Evolutionary conservation across 2,113 vertebrate species (phyloP).

Genomic region (Xiphophorus hellerii): DNA sequence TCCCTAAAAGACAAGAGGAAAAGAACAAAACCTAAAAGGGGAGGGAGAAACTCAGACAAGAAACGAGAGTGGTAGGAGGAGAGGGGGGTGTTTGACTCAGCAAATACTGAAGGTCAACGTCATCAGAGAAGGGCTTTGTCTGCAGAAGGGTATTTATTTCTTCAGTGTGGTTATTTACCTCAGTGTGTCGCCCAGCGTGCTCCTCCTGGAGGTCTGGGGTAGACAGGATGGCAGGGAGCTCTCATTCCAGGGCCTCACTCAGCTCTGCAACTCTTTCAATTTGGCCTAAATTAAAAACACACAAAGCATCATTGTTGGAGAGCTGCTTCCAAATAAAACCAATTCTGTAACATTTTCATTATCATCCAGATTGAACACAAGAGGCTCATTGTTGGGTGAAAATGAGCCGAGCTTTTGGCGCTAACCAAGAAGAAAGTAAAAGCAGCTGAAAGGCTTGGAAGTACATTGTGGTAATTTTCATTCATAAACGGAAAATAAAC

Average conservation of each 20-base stretch:
- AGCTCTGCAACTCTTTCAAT: slow-evolving; percentile 3
- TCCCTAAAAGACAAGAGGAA: slow-evolving; percentile 17
- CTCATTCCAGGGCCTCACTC: slow-evolving; percentile 65
- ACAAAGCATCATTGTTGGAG: slow-evolving; percentile 13
- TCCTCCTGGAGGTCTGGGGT: slow-evolving; percentile 58
- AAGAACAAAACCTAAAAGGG: neutral
- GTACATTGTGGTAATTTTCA: neutral
- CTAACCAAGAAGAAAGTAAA: neutral
- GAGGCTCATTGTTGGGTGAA: neutral
- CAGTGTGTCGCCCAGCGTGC: slow-evolving; percentile 46
- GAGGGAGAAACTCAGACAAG: slow-evolving; percentile 27
- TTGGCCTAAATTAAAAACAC: slow-evolving; percentile 24
- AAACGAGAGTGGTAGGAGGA: slow-evolving; percentile 40
- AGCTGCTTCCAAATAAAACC: neutral
- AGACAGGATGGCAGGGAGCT: slow-evolving; percentile 32
- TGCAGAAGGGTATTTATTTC: slow-evolving; percentile 41
- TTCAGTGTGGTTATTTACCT: slow-evolving; percentile 62
- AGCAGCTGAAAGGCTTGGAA: neutral
- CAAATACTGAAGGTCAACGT: slow-evolving; percentile 64
- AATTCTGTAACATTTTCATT: neutral
- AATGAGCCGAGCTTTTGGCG: neutral
- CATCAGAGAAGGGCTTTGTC: slow-evolving; percentile 54
- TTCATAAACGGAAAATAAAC: neutral
- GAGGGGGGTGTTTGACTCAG: slow-evolving; percentile 49
- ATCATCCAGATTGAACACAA: neutral